Base-by-base conservation (phyloP, 2,113 vertebrate species). In the Eurypyga helias region DNA sequence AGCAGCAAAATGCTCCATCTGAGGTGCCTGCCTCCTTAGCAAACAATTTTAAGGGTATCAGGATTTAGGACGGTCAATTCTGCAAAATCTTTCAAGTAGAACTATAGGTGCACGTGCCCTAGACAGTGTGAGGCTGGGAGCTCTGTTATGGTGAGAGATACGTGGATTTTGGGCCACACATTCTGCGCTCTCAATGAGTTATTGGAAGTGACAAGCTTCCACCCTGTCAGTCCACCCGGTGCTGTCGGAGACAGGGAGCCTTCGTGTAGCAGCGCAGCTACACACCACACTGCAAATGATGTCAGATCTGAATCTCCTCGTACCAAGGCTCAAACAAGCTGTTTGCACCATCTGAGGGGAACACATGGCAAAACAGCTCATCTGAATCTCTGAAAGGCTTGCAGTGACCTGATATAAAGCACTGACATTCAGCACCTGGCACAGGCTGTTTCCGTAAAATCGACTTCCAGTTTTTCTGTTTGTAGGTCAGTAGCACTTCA, bases 401-500 rank as follows among this genome's bases (percentile, higher is more conserved):
- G 38, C 13, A 2, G 36, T 95, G 88, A 96, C 75, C 95, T 73
- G 65, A 55, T 62, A 38, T 6, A 83, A 90, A 89, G 51, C 15
- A 25, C 45, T 92, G 87, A 96, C 80, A 49, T 71, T 88, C 91
- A 93, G 82, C 93, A 92, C 76, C 91, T 93, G 75, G 71, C 83
- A 90, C 29, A 61, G 55, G 28, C 72, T 88, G 29, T 76, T 93
- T 81, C 64, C 69, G 48, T 69, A 84, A 64, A 92, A 92, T 1
- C 46, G 86, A 62, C 23, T 91, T 67, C 31, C 67, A 81, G 46
- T 64, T 88, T 91, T 86, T 34, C 79, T 94, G n/a, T 96, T 94
- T 96, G 82, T 93, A 96, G 93, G 92, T 97, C 94, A 94, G 83
- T 96, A 89, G 83, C 95, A 94, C 97, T 97, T 94, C 67, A 92